phyloP scores from a whole-genome alignment of 2,797 vertebrate species.

The Cetoscarus ocellatus region DNA sequence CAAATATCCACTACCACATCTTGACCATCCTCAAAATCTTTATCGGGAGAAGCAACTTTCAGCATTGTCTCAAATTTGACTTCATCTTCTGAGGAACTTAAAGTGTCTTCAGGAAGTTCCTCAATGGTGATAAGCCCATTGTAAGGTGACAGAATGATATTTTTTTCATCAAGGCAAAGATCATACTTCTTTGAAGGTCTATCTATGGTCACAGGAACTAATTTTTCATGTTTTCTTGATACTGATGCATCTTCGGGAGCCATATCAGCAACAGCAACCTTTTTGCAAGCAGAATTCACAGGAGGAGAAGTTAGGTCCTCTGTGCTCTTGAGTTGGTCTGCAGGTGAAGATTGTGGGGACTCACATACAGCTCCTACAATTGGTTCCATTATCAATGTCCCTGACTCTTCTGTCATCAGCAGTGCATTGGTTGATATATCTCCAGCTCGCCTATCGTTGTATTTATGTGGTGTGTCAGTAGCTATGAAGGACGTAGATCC shows the following conservation, averaged over 20 bases:
- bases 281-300: background rate
- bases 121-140: background rate
- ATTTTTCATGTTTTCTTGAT: background rate
- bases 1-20: background rate
- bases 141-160: background rate
- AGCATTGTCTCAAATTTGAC: background rate
- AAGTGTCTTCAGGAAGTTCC: conserved; percentile 6
- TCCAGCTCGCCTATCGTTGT: conserved; percentile 15
- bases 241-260: background rate
- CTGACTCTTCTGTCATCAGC: conserved; percentile 23
- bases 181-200: background rate
- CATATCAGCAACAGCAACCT: background rate
- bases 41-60: background rate
- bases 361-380: conserved; percentile 22
- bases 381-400: conserved; percentile 20
- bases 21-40: background rate
- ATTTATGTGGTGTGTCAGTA: conserved; percentile 12
- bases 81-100: conserved; percentile 8
- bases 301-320: background rate
- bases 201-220: background rate
- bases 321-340: conserved; percentile 1
- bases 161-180: background rate
- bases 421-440: conserved; percentile 16
- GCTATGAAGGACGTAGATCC: background rate
- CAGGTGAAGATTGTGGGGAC: conserved; percentile 6